A percentile compares a stretch with the other conserved stretches of the same genome.
Evolutionary conservation across 2,797 vertebrate species (phyloP).

Genomic region (Benthosema pterotum): DNA sequence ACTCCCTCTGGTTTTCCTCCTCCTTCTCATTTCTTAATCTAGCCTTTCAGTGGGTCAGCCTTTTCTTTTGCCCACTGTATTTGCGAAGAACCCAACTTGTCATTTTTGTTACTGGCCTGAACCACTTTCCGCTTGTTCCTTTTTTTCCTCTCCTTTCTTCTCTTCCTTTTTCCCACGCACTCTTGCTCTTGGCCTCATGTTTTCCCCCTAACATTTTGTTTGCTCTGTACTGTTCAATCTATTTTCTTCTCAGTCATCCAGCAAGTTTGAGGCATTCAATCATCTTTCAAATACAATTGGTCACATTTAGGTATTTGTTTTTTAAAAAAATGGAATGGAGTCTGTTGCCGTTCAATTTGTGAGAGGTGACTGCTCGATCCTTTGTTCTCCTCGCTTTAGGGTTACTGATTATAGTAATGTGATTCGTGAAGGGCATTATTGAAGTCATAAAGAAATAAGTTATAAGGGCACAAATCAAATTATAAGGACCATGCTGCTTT

Average conservation of each 20-base stretch:
- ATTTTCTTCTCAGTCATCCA: background rate
- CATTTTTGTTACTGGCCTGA: conserved; percentile 15
- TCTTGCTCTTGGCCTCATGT: background rate
- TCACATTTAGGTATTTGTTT: background rate
- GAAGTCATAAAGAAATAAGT: background rate
- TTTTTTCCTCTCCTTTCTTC: background rate
- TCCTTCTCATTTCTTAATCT: conserved; percentile 1
- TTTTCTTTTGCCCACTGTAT: background rate
- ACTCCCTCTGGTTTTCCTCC: background rate
- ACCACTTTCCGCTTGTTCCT: background rate
- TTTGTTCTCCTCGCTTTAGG: too few species aligned
- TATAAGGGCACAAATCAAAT: too few species aligned
- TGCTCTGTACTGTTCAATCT: background rate
- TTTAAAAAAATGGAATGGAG: background rate
- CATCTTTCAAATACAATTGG: background rate
- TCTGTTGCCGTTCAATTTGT: background rate
- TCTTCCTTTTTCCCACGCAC: background rate
- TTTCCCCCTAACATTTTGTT: background rate
- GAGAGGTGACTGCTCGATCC: background rate
- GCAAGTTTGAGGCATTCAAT: too few species aligned
- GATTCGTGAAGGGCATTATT: too few species aligned
- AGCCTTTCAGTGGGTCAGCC: background rate
- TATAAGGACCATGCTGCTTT: too few species aligned
- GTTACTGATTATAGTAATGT: too few species aligned
- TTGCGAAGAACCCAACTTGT: conserved; percentile 7